Conservation (phyloP, 2,797 vertebrate genomes). For the Hephaestus fuliginosus region DNA sequence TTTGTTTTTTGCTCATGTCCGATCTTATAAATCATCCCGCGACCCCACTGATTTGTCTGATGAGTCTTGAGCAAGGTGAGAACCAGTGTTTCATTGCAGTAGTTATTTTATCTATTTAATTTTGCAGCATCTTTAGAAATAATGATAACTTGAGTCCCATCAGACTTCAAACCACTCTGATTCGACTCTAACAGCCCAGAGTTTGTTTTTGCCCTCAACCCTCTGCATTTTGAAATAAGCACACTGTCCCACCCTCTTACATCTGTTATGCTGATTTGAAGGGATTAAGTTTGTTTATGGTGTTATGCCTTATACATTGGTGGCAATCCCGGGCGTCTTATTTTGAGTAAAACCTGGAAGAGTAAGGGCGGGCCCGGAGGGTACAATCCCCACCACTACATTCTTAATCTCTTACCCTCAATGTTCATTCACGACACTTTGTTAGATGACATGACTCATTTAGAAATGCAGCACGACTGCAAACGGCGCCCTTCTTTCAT, state of each 20-base stretch:
- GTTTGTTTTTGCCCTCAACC: slow-evolving; percentile 36
- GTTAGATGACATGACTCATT: slow-evolving; percentile 52
- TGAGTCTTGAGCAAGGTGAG: background rate
- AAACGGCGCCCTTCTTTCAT: slow-evolving; percentile 23
- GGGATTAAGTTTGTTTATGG: slow-evolving; percentile 66
- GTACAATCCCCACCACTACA: slow-evolving; percentile 29
- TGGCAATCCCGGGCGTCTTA: slow-evolving; percentile 15
- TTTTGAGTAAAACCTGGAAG: slow-evolving; percentile 37
- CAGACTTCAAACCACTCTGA: background rate
- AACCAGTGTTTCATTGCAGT: background rate
- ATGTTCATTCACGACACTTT: slow-evolving; percentile 50
- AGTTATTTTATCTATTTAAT: background rate
- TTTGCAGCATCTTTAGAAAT: background rate
- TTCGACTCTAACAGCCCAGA: background rate
- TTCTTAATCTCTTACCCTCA: slow-evolving; percentile 62
- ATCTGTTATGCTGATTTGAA: slow-evolving; percentile 59
- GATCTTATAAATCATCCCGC: background rate
- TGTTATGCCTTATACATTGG: slow-evolving; percentile 30
- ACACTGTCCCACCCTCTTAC: slow-evolving; percentile 36
- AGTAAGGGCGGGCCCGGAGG: background rate
- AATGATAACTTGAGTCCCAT: background rate
- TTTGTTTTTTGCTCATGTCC: background rate
- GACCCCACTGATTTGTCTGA: background rate
- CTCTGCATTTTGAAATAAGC: slow-evolving; percentile 45
- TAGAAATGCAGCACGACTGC: slow-evolving; percentile 6